Evolutionary conservation across 1,140 invertebrate genomes (phyloP).

Genomic region (Platyscapa corneri): DNA sequence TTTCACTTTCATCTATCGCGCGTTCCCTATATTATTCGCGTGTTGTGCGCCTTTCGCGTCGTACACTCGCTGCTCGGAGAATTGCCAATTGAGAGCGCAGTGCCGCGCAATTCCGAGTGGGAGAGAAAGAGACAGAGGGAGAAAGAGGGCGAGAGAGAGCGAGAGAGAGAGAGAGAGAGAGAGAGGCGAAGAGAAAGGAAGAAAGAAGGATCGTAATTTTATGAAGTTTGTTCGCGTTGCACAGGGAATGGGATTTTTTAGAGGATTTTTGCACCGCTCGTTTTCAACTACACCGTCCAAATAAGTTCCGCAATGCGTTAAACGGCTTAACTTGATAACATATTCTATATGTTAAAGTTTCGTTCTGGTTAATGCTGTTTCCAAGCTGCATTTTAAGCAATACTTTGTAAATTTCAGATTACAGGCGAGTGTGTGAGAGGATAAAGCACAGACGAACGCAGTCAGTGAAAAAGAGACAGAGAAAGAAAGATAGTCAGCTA

Average conservation of each 20-base stretch:
- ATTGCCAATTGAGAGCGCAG: slow-evolving; percentile 28
- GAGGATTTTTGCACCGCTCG: neutral
- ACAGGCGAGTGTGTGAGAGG: too few species aligned
- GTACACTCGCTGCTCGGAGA: neutral
- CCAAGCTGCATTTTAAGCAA: neutral
- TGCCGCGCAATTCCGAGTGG: slow-evolving; percentile 15
- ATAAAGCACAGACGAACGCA: neutral
- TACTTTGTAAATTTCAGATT: neutral
- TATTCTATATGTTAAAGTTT: neutral
- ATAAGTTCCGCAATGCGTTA: neutral
- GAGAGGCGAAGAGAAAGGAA: slow-evolving; percentile 33
- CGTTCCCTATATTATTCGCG: slow-evolving; percentile 32
- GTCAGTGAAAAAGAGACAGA: slow-evolving; percentile 53
- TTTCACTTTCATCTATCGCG: slow-evolving; percentile 63
- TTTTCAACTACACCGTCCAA: neutral
- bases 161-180: slow-evolving; percentile 22
- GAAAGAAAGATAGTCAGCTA: slow-evolving; percentile 52
- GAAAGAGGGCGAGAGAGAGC: neutral
- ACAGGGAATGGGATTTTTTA: neutral
- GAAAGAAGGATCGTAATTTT: slow-evolving; percentile 20
- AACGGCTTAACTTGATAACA: neutral
- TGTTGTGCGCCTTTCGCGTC: slow-evolving; percentile 16
- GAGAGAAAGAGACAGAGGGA: slow-evolving; percentile 8
- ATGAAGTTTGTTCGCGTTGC: neutral
- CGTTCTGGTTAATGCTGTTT: neutral